Percentiles rank a stretch among this genome's conserved stretches.
phyloP scores from a whole-genome alignment of 2,797 vertebrate species.

The Tinamus major region DNA sequence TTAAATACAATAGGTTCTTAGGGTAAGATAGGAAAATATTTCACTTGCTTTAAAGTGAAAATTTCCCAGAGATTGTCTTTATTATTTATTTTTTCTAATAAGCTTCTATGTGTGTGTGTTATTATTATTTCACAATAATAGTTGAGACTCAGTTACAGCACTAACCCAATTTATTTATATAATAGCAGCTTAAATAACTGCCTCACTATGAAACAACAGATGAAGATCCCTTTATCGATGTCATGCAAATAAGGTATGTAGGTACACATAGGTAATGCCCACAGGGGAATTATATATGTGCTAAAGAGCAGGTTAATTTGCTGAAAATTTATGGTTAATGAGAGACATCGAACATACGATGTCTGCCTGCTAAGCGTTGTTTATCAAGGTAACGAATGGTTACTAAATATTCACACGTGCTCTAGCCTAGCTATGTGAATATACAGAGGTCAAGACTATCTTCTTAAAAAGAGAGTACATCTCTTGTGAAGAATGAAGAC shows the following conservation, averaged over 20 bases:
- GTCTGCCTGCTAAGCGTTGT: slow-evolving; percentile 66
- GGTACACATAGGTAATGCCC: background rate
- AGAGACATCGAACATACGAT: slow-evolving; percentile 43
- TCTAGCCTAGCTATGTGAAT: slow-evolving; percentile 23
- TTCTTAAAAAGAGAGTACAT: slow-evolving; percentile 61
- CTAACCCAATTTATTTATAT: slow-evolving; percentile 37
- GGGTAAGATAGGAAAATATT: slow-evolving; percentile 25
- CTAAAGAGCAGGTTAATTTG: slow-evolving; percentile 29
- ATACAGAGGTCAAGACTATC: slow-evolving; percentile 28
- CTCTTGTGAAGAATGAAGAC: slow-evolving; percentile 63
- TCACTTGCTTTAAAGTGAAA: slow-evolving; percentile 55
- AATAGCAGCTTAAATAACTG: slow-evolving; percentile 43
- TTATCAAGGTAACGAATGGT: slow-evolving; percentile 67
- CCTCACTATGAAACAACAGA: slow-evolving; percentile 20
- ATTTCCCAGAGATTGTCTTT: slow-evolving; percentile 24
- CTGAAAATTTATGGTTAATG: slow-evolving; percentile 44
- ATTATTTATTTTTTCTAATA: slow-evolving; percentile 50
- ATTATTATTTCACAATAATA: slow-evolving; percentile 62
- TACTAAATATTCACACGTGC: slow-evolving; percentile 6
- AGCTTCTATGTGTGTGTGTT: background rate
- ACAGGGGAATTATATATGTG: background rate
- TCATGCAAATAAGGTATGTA: slow-evolving; percentile 9
- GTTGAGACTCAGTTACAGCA: slow-evolving; percentile 37
- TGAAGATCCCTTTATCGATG: background rate
- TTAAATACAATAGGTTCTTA: background rate